Base-by-base conservation (phyloP, 2,113 vertebrate species). In the Cyprinodon variegatus region DNA sequence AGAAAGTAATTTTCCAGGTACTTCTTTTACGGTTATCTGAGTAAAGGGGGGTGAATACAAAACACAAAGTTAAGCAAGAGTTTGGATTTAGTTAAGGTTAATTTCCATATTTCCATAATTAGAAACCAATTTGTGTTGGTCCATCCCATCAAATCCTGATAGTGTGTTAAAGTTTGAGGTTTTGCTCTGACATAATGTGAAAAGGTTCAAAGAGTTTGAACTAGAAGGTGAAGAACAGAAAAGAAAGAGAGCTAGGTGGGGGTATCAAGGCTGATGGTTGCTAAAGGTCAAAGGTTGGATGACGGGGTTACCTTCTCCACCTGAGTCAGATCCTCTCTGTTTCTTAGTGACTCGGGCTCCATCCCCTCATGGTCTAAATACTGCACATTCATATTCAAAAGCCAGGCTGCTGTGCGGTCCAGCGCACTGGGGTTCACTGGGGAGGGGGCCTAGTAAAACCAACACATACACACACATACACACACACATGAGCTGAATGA, bases 381-480 rank as follows among this genome's bases (percentile, higher is more conserved):
- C 93, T 97, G 97, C 92, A 97, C 94, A 92, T 99, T 99, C 97
- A 98, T 97, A 95, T 97, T 98, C 96, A 99, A 96, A 84, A 99
- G 96, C 98, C 98, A 99, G 92, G 97, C 98, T 76, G 98, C 98
- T 71, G 98, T 99, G 94, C 97, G 98, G 95, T 98, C 97, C 97
- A 99, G 91, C 91, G 97, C 98, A 96, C 96, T 99, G 95, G 98
- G 97, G 93, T 97, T 98, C 95, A 98, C 97, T 75, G 97, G 97
- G 93, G 98, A 98, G 93, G 97, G 97, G 96, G 97, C 97, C 98
- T 99, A 96, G 92, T 95, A 94, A 85, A 94, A 96, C 94, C 95
- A 94, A 96, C 92, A 96, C 72, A 78, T 64, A 72, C 66, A 81
- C 50, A 77, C 79, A 86, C 84, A 81, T 61, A 76, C 74, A 62